Evolutionary conservation across 2,888 invertebrate species (phyloP), one percentile per base, ranked within the genome.

Genomic region (Philereme vetulata): DNA sequence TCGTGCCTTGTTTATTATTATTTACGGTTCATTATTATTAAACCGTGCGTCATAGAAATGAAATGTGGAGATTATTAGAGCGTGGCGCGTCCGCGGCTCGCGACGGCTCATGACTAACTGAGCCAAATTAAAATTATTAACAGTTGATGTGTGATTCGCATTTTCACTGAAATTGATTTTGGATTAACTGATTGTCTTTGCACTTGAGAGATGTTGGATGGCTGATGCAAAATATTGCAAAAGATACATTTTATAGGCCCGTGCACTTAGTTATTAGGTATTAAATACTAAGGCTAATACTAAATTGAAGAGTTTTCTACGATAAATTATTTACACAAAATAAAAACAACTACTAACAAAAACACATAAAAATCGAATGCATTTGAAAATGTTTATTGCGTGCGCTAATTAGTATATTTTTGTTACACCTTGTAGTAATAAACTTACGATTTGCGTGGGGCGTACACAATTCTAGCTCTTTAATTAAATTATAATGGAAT

Each of bases 1-100:
- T 65, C 74, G 70, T 67, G 67, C 76, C 78, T 82, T 86, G 76
- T 82, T 78, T 74, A 71, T 76, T 75, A 70, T 75, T 71, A 77
- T 77, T 80, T 81, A 84, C 75, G 79, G 80, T 80, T 79, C 76
- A 74, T 80, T 76, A 79, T 81, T 71, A 76, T 71, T 74, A 70
- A 75, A 62, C 68, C 62, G 69, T 71, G 56, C 54, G 64, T 74
- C 70, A 84, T 85, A 90, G 86, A 90, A 91, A 90, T 88, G 86
- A 90, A 90, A 90, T 86, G 88, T 86, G 82, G 72, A 72, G 80
- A 45, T 79, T 72, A 90, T 87, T 77, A 90, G 90, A 90, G 88
- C 90, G 77, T 88, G 73, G 68, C 82, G 75, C 85, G 85, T 82
- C 84, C 81, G 81, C 74, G 71, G 75, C 76, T 76, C 74, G 79